These are phyloP conservation scores for Rambutsinella grinnellia DNA, from an alignment of 2,888 invertebrate species.

Conservation along the genomic window DNA sequence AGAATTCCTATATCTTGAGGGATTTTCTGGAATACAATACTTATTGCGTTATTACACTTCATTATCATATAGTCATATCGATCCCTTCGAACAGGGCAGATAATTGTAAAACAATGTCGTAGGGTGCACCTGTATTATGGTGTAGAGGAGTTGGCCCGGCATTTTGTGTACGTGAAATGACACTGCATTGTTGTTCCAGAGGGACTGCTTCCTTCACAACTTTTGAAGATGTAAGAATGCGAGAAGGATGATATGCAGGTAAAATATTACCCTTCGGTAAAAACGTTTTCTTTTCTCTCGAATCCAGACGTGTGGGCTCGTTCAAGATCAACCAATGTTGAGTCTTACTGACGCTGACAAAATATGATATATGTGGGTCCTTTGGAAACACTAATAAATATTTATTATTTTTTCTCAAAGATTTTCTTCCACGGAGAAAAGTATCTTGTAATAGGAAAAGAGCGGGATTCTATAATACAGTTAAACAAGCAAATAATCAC, in stretches of 20 bases:
- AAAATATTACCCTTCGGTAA: neutral
- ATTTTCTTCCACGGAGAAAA: neutral
- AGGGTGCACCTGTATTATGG: conserved; percentile 1
- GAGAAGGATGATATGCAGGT: neutral
- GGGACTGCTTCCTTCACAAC: neutral
- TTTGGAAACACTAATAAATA: conserved; percentile 20
- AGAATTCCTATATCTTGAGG: neutral
- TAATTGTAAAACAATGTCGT: neutral
- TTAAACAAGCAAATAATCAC: conserved; percentile 32
- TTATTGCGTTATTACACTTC: neutral
- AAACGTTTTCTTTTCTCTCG: too few relatives aligned
- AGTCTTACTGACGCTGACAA: conserved; percentile 33
- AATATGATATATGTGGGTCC: conserved; percentile 51
- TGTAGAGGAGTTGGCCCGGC: neutral
- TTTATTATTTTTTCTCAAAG: neutral
- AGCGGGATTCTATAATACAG: neutral
- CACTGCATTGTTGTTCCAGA: neutral
- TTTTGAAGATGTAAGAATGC: neutral
- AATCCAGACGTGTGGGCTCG: conserved; percentile 2
- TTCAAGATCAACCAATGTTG: conserved; percentile 1
- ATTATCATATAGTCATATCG: neutral
- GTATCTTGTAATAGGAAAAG: neutral
- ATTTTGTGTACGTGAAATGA: neutral
- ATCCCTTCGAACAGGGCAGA: neutral
- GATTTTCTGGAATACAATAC: neutral